These are phyloP conservation scores for Cotesia chilonis DNA, from an alignment of 1,140 invertebrate species.

Conservation along the genomic window DNA sequence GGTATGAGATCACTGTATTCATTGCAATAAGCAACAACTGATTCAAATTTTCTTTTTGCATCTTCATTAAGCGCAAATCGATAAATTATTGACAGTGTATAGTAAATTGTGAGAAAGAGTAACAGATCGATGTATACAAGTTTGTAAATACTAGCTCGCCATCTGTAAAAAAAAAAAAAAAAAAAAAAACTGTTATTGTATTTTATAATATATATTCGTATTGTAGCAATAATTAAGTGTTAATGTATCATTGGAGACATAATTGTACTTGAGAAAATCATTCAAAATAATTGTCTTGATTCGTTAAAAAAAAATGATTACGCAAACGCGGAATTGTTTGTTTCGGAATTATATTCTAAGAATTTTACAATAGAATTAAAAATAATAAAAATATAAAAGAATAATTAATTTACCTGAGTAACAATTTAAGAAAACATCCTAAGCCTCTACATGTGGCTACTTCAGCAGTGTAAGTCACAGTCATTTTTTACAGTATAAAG, in stretches of 20 bases:
- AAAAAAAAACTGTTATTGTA: conserved; percentile 1
- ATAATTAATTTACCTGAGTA: conserved; percentile 71
- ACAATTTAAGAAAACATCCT: conserved; percentile 84
- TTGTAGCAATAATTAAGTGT: no score
- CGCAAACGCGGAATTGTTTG: no score
- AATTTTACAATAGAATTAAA: neutral
- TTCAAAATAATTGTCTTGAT: conserved; percentile 1
- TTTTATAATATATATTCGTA: no score
- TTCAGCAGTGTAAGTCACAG: conserved; percentile 87
- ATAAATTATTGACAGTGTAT: conserved; percentile 69
- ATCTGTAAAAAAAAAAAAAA: conserved; percentile 65
- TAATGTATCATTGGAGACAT: neutral
- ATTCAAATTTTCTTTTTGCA: conserved; percentile 76
- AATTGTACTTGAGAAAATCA: neutral
- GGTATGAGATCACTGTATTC: conserved; percentile 83
- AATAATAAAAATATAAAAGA: neutral
- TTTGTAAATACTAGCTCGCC: conserved; percentile 79
- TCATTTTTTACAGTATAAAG: conserved; percentile 69
- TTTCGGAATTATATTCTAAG: neutral
- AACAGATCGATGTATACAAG: conserved; percentile 76
- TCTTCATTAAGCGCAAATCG: conserved; percentile 65
- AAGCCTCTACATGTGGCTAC: conserved; percentile 87
- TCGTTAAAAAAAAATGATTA: neutral
- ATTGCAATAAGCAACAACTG: conserved; percentile 80
- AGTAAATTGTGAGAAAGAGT: conserved; percentile 72